Evolutionary conservation across 2,888 invertebrate genomes (phyloP).

Genomic region (Epistrophe grossulariae): DNA sequence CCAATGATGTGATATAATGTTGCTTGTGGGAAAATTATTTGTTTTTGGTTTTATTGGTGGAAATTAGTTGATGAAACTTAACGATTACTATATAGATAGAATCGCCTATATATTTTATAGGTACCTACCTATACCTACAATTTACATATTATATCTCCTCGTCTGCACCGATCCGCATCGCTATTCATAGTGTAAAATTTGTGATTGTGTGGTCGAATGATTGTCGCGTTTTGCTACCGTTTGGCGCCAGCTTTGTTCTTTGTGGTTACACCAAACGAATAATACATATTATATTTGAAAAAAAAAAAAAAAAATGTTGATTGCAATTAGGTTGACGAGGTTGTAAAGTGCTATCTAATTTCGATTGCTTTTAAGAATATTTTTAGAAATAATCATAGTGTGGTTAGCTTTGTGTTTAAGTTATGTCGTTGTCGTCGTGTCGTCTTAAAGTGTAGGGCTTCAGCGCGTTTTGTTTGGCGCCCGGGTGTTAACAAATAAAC

Average conservation of each 20-base stretch:
- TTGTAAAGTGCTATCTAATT: slow-evolving; percentile 57
- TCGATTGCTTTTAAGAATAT: slow-evolving; percentile 34
- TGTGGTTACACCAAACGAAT: slow-evolving; percentile 52
- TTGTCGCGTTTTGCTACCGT: slow-evolving; percentile 38
- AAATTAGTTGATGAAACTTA: slow-evolving; percentile 36
- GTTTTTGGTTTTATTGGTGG: slow-evolving; percentile 20
- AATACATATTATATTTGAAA: neutral
- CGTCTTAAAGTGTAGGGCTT: slow-evolving; percentile 15
- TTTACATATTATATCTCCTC: neutral
- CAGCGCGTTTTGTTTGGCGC: slow-evolving; percentile 17
- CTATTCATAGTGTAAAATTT: slow-evolving; percentile 13
- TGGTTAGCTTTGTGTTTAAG: slow-evolving; percentile 45
- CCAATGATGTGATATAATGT: slow-evolving; percentile 2
- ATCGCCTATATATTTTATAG: neutral
- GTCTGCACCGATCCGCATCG: neutral
- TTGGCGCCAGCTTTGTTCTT: slow-evolving; percentile 68
- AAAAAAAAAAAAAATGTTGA: slow-evolving; percentile 34
- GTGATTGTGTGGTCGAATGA: slow-evolving; percentile 48
- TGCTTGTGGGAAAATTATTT: slow-evolving; percentile 57
- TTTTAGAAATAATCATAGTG: slow-evolving; percentile 40
- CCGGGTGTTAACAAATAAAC: slow-evolving; percentile 16
- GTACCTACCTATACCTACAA: neutral
- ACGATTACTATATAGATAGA: neutral
- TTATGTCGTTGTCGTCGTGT: slow-evolving; percentile 26
- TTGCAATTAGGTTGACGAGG: slow-evolving; percentile 62